These are phyloP conservation scores for Calliopsis andreniformis DNA, from an alignment of 1,140 invertebrate genomes.

Conservation along the genomic window DNA sequence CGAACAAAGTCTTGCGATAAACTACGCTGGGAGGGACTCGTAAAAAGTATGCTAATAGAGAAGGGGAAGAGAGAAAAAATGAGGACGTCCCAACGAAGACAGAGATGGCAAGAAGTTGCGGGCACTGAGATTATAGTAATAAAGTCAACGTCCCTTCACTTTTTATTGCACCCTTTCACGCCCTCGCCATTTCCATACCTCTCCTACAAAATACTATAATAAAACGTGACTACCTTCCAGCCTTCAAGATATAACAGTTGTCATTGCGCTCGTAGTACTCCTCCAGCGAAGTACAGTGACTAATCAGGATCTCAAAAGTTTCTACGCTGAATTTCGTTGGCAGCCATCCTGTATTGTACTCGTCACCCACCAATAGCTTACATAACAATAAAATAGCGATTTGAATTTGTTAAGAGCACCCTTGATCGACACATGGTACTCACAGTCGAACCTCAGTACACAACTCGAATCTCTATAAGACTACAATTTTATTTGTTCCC, in stretches of 20 bases:
- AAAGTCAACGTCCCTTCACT: not conserved
- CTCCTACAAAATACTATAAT: not conserved
- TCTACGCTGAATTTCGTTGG: conserved; percentile 70
- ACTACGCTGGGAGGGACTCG: too few species aligned
- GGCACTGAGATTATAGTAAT: not conserved
- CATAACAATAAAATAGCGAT: conserved; percentile 39
- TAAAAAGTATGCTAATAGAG: too few species aligned
- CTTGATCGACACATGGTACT: too few species aligned
- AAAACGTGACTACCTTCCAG: conserved; percentile 69
- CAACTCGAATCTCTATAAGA: too few species aligned
- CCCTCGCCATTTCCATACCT: not conserved
- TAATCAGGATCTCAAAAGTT: conserved; percentile 69
- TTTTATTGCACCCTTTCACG: conserved; percentile 9
- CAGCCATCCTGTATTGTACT: conserved; percentile 73
- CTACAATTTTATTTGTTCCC: too few species aligned
- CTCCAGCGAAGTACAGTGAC: conserved; percentile 63
- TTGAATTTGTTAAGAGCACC: too few species aligned
- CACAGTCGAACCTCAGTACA: too few species aligned
- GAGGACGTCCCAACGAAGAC: too few species aligned
- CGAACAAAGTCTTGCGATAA: too few species aligned
- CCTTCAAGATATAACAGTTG: conserved; percentile 72
- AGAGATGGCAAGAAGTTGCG: not conserved
- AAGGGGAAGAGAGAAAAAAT: too few species aligned
- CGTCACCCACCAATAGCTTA: conserved; percentile 74
- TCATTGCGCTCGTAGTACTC: conserved; percentile 72